phyloP scores from a whole-genome alignment of 2,113 vertebrate genomes.

The Arizona elegans region DNA sequence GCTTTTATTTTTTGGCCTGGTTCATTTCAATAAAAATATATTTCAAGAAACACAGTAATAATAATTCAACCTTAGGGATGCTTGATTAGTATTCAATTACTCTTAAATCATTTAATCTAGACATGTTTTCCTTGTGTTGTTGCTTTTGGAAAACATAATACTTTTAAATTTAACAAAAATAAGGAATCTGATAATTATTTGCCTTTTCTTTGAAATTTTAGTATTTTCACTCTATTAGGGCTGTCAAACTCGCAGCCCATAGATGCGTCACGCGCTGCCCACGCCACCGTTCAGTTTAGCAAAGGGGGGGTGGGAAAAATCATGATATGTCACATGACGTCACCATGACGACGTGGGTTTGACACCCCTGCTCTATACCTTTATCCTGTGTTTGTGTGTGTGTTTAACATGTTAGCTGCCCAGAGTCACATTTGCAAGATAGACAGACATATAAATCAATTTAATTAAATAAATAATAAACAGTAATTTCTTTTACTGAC shows the following conservation, averaged over 20 bases:
- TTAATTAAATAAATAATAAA: conserved; percentile 18
- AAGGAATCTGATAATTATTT: conserved; percentile 15
- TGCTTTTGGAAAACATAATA: neutral
- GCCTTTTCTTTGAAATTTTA: conserved; percentile 8
- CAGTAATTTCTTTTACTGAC: neutral
- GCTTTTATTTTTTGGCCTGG: neutral
- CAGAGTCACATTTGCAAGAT: neutral
- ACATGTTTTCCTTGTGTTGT: neutral
- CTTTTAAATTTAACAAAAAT: neutral
- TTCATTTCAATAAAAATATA: neutral
- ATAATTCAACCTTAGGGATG: neutral
- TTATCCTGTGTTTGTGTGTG: too few relatives aligned
- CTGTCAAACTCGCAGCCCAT: too few relatives aligned
- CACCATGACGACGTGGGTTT: too few relatives aligned
- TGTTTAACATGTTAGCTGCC: neutral
- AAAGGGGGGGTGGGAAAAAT: too few relatives aligned
- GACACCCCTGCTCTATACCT: neutral
- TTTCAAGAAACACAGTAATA: neutral
- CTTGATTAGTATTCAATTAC: neutral
- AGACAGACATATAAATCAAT: neutral
- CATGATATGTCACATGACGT: too few relatives aligned
- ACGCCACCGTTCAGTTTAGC: too few relatives aligned
- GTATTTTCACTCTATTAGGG: neutral
- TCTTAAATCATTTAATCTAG: neutral
- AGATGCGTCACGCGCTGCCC: too few relatives aligned